These are phyloP conservation scores for Tetramorium parvispinum DNA, from an alignment of 1,140 invertebrate genomes.

Conservation along the genomic window DNA sequence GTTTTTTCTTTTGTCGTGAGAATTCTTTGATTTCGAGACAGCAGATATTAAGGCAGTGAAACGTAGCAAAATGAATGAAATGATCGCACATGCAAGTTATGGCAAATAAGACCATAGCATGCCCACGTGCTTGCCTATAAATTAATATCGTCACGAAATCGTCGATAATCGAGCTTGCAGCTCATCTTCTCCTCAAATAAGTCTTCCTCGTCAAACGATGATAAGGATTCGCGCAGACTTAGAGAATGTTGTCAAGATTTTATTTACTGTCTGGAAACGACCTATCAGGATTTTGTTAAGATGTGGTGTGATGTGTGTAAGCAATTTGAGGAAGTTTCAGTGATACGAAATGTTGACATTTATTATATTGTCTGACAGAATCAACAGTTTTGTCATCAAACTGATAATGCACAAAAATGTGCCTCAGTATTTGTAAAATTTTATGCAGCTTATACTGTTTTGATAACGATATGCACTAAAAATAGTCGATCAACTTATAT, in stretches of 20 bases:
- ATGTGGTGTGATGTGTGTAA: slow-evolving; percentile 22
- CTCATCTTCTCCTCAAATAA: neutral
- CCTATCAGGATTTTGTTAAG: neutral
- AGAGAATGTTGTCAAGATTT: slow-evolving; percentile 12
- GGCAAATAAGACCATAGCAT: slow-evolving; percentile 3
- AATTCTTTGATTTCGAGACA: neutral
- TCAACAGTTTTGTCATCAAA: slow-evolving; percentile 8
- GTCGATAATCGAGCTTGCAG: neutral
- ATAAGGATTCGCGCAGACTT: neutral
- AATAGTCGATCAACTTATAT: neutral
- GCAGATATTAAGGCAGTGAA: slow-evolving; percentile 11
- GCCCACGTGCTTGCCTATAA: slow-evolving; percentile 45
- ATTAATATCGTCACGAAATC: slow-evolving; percentile 73
- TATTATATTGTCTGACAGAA: neutral
- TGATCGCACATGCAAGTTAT: slow-evolving; percentile 14
- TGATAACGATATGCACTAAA: slow-evolving; percentile 2
- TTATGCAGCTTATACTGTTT: neutral
- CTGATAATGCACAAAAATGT: slow-evolving; percentile 1
- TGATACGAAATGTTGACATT: neutral
- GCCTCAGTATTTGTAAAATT: neutral
- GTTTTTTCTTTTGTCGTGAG: neutral
- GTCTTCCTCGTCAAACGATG: neutral
- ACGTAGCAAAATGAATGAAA: slow-evolving; percentile 3
- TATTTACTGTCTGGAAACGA: slow-evolving; percentile 28
- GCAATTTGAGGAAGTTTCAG: neutral